A percentile compares a stretch with the other conserved stretches of the same genome.
These are phyloP conservation scores for Trogon melanurus DNA, from an alignment of 2,113 vertebrate species.

Conservation along the genomic window DNA sequence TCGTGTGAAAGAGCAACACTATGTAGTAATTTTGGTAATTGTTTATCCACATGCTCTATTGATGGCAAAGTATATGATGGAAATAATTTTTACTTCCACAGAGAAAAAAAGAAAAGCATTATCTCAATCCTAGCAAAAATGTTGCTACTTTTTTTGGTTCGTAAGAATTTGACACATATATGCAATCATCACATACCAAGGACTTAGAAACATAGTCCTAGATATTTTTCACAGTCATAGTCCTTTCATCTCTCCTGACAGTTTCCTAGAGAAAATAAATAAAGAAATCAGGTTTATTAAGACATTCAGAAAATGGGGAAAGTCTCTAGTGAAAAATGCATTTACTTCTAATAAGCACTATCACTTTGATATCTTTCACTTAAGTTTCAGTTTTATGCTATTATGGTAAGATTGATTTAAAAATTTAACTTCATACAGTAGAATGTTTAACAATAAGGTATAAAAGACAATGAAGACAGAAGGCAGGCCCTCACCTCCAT, in stretches of 20 bases:
- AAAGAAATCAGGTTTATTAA: neutral
- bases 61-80: neutral
- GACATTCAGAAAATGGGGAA: neutral
- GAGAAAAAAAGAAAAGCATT: neutral
- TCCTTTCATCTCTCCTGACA: neutral
- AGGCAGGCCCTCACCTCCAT: neutral
- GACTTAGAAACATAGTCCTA: neutral
- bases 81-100: neutral
- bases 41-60: neutral
- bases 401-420: neutral
- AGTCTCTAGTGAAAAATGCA: neutral
- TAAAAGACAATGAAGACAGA: neutral
- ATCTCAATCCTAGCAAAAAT: neutral
- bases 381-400: neutral
- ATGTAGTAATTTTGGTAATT: neutral
- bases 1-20: neutral
- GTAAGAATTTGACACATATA: neutral
- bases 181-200: neutral
- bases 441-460: neutral
- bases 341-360: neutral
- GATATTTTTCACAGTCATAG: neutral
- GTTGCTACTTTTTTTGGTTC: neutral
- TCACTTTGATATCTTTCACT: neutral
- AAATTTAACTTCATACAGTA: neutral
- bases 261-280: neutral